These are phyloP conservation scores for Trichoplusia ni DNA, from an alignment of 1,140 invertebrate species.

Conservation along the genomic window DNA sequence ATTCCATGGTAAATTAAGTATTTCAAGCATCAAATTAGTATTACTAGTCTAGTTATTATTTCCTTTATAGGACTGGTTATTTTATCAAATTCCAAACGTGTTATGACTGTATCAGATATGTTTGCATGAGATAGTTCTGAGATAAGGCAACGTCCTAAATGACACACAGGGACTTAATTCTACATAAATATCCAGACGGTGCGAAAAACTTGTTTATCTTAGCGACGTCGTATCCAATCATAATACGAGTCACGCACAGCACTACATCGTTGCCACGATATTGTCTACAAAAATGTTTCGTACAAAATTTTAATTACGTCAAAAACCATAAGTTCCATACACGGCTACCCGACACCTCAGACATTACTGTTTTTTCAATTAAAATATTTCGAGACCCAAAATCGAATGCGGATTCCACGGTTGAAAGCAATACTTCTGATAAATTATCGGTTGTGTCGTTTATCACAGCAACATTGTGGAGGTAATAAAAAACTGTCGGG, in stretches of 20 bases:
- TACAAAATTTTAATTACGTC: conserved; percentile 10
- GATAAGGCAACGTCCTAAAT: neutral
- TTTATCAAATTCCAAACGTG: conserved; percentile 9
- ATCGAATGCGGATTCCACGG: conserved; percentile 24
- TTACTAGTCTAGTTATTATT: neutral
- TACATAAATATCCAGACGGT: neutral
- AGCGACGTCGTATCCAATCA: neutral
- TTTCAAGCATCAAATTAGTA: conserved; percentile 10
- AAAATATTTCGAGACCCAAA: conserved; percentile 14
- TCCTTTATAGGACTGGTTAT: neutral
- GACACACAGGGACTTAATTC: neutral
- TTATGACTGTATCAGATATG: too few species aligned
- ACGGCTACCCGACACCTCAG: neutral
- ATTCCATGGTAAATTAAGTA: conserved; percentile 13
- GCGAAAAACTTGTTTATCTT: neutral
- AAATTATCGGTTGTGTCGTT: conserved; percentile 29
- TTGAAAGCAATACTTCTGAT: conserved; percentile 32
- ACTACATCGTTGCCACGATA: neutral
- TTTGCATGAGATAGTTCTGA: neutral
- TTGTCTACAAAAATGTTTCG: neutral
- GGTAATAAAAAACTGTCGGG: conserved; percentile 28
- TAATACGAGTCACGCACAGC: neutral
- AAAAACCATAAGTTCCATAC: conserved; percentile 1
- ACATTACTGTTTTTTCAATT: conserved; percentile 26
- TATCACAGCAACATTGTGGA: conserved; percentile 26